Evolutionary conservation across 2,888 invertebrate genomes (phyloP), one percentile per base, ranked within the genome.

Genomic region (Scaptomyza flava): DNA sequence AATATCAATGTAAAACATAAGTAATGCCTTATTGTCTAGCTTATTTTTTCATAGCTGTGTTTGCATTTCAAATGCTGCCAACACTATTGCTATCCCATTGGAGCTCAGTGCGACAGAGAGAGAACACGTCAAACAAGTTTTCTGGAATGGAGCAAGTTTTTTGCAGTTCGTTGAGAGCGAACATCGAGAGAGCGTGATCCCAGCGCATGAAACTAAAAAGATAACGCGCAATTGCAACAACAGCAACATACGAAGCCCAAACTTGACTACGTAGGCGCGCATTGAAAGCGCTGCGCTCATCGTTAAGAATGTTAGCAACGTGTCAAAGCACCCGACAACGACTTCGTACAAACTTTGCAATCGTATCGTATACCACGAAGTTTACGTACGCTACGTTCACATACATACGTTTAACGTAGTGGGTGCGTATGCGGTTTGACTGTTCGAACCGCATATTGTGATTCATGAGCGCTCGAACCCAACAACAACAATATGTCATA

Each of bases 171-270:
- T 14, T 9, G 66, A 51, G 68, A 47, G 68, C 42, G 48, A 41
- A 30, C n/a, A 34, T 23, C 42, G 61, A 65, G 61, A 45, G 59
- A 51, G 36, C 20, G 56, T 67, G 81, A 81, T 85, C 81, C 52
- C 31, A 76, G 69, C 73, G 52, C 70, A 78, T 78, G 86, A 81
- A 81, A 85, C 83, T 85, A 81, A 81, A 75, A 83, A 83, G 86
- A 83, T 83, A 83, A 79, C 67, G 83, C 86, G 84, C 86, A 86
- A 61, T 79, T 72, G 65, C 75, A 81, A 81, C 70, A 86, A 81
- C 79, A 51, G 27, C 14, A 80, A 52, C n/a, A 60, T 6, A 36
- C 41, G 43, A 65, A 52, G 41, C 34, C 6, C 8, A 31, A 63
- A 72, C 59, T 79, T 79, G 76, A 48, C 61, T 79, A 77, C 77